Conservation (phyloP, 2,113 vertebrate species). For the Hoplias malabaricus region DNA sequence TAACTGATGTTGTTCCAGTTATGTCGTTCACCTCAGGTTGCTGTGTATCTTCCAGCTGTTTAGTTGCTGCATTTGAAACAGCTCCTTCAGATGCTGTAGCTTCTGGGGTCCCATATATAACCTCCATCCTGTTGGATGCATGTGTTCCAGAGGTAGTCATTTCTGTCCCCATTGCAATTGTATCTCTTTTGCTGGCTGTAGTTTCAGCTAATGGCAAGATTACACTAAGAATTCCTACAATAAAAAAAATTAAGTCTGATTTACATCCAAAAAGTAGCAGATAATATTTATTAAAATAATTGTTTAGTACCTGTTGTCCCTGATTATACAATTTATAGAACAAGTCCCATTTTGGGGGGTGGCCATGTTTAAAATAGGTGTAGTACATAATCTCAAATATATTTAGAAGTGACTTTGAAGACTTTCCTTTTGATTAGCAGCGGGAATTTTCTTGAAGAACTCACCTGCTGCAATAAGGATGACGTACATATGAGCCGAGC, state of each 20-base stretch:
- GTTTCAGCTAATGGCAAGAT: not conserved
- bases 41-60: not conserved
- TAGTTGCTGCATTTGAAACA: not conserved
- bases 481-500: not conserved
- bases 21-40: not conserved
- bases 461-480: not conserved
- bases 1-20: constrained; percentile 10
- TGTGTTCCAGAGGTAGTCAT: not conserved
- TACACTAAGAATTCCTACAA: not conserved
- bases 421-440: no score
- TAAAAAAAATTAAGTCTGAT: not conserved
- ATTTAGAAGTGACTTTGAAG: not conserved
- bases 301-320: no score
- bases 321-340: no score
- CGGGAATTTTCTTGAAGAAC: not conserved
- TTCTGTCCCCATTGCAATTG: not conserved
- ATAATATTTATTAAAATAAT: not conserved
- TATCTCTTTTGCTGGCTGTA: not conserved
- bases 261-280: not conserved
- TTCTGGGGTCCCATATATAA: not conserved
- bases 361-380: no score
- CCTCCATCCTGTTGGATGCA: not conserved
- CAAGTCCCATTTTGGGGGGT: no score
- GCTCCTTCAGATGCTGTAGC: not conserved
- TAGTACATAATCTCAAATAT: no score